These are phyloP conservation scores for Cheilosia impressa DNA, from an alignment of 2,888 invertebrate genomes.

Conservation along the genomic window DNA sequence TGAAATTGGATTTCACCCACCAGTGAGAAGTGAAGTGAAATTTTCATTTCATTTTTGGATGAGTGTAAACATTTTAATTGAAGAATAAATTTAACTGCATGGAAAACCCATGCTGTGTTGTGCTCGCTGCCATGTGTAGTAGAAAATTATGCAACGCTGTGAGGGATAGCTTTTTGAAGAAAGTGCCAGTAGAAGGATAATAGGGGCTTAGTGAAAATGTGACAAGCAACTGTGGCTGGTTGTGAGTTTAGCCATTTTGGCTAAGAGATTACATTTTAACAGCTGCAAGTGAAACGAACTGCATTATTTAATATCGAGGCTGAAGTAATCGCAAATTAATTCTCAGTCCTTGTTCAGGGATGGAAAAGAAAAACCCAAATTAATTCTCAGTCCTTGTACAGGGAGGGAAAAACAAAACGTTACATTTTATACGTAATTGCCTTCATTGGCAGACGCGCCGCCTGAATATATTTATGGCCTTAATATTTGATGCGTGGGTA, in stretches of 20 bases:
- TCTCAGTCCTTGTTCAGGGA: neutral
- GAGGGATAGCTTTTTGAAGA: neutral
- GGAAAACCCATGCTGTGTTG: neutral
- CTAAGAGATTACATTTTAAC: neutral
- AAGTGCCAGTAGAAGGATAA: neutral
- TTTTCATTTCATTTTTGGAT: slow-evolving; percentile 53
- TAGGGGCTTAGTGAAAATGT: neutral
- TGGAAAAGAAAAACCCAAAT: neutral
- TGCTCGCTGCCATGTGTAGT: neutral
- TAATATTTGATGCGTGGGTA: too few species aligned
- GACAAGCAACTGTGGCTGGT: neutral
- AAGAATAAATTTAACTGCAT: slow-evolving; percentile 58
- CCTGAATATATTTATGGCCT: neutral
- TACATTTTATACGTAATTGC: neutral
- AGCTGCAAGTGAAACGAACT: neutral
- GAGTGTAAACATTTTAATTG: slow-evolving; percentile 70
- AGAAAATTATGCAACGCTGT: slow-evolving; percentile 2
- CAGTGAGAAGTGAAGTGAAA: slow-evolving; percentile 27
- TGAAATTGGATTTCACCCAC: slow-evolving; percentile 57
- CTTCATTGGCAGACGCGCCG: neutral
- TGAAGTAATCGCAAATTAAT: neutral
- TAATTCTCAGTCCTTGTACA: neutral
- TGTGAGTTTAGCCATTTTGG: neutral
- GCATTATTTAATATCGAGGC: neutral
- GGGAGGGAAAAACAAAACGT: neutral